Evolutionary conservation across 2,797 vertebrate species (phyloP).

Genomic region (Anisognathus igniventris): DNA sequence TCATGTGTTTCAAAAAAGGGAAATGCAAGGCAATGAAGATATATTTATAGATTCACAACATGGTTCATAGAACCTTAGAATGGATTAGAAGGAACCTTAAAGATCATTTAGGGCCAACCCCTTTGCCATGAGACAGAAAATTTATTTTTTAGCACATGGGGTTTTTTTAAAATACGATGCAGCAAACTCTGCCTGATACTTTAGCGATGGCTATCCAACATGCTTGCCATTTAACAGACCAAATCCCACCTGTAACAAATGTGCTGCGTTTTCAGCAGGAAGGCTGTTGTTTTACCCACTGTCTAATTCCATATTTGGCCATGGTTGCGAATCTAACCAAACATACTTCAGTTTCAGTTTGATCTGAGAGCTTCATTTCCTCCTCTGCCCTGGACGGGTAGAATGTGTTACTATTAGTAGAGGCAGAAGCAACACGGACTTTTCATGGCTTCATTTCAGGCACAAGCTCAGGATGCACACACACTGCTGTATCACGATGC

Average conservation of each 20-base stretch:
- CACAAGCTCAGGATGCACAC: neutral
- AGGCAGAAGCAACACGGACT: neutral
- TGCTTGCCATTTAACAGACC: neutral
- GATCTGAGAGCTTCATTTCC: neutral
- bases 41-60: neutral
- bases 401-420: neutral
- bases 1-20: neutral
- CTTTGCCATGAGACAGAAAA: neutral
- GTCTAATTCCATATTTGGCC: constrained; percentile 7
- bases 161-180: neutral
- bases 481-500: neutral
- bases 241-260: neutral
- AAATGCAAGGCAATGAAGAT: neutral
- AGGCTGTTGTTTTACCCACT: neutral
- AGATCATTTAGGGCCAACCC: neutral
- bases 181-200: neutral
- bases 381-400: neutral
- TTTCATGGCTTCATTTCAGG: neutral
- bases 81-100: neutral
- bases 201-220: neutral
- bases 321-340: neutral
- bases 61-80: neutral
- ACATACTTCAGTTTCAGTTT: neutral
- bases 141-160: neutral
- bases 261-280: neutral